Evolutionary conservation across 1,140 invertebrate species (phyloP), one percentile per base, ranked within the genome.

Genomic region (Caenorhabditis briggsae): DNA sequence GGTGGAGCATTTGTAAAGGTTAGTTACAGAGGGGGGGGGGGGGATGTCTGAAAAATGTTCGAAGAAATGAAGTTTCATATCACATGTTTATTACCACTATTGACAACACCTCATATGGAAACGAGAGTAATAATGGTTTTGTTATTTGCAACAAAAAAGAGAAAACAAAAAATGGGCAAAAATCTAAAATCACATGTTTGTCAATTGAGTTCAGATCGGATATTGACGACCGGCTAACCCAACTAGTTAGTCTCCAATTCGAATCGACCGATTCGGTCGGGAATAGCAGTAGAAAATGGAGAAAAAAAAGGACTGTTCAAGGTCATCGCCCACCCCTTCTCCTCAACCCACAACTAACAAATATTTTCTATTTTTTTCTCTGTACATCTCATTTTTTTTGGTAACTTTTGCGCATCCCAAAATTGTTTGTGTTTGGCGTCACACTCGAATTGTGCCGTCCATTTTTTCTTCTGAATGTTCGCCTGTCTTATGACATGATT

Each of bases 131-230:
- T 53, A 53, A 53, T 53, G 50, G 12, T 43, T 48, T 12, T 50
- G 33, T 78, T 78, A 46, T 48, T 25, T 23, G 70, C 43, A 78
- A 78, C 16, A 41, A 48, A 23, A 5, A 78, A 78, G 23, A 78
- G 20, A 33, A 33, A 61, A 61, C 18, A 25, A 14, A 58, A n/a
- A 58, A 12, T 11, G 11, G 18, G 33, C 18, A 8, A 8, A 70
- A 78, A 78, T 46, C 70, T 78, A 78, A 78, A 78, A 78, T 78
- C 70, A 78, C 70, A 78, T 78, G 70, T 78, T 33, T 46, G 70
- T 61, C 23, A 8, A 53, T 16, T 33, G 33, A 5, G 46, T 78
- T 78, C 20, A 50, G 70, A 50, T 78, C 3, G 46, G 20, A 78
- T 33, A 33, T 25, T 20, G 70, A 78, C 46, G 70, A n/a, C 70